Evolutionary conservation across 2,888 invertebrate genomes (phyloP).

Genomic region (Entomobrya proxima): DNA sequence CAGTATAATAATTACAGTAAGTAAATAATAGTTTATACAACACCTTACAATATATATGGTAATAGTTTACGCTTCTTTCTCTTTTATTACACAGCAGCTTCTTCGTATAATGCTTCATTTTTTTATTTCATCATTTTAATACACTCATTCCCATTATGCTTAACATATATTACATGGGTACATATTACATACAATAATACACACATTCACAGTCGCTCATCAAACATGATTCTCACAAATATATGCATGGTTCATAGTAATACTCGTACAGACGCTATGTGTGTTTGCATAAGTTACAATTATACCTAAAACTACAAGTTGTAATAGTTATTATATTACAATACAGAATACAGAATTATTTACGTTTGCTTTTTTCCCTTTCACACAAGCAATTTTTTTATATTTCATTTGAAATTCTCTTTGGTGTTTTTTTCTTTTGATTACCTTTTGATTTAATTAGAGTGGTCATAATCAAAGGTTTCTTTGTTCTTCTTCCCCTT

Average conservation of each 20-base stretch:
- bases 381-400: background rate
- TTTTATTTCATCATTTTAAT: background rate
- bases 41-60: background rate
- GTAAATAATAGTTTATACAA: slow-evolving; percentile 27
- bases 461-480: slow-evolving; percentile 2
- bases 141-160: no score
- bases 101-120: background rate
- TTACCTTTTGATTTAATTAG: slow-evolving; percentile 14
- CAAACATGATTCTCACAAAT: background rate
- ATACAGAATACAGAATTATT: background rate
- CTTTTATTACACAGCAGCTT: slow-evolving; percentile 9
- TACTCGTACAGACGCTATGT: background rate
- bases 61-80: slow-evolving; percentile 6
- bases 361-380: background rate
- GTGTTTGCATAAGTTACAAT: background rate
- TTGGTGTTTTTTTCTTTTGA: background rate
- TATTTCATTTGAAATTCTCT: background rate
- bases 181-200: background rate
- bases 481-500: background rate
- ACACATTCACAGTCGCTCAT: background rate
- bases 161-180: background rate
- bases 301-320: no score
- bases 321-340: no score
- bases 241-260: background rate
- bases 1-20: background rate